These are phyloP conservation scores for Aleiodes alternator DNA, from an alignment of 2,888 invertebrate genomes.

Conservation along the genomic window DNA sequence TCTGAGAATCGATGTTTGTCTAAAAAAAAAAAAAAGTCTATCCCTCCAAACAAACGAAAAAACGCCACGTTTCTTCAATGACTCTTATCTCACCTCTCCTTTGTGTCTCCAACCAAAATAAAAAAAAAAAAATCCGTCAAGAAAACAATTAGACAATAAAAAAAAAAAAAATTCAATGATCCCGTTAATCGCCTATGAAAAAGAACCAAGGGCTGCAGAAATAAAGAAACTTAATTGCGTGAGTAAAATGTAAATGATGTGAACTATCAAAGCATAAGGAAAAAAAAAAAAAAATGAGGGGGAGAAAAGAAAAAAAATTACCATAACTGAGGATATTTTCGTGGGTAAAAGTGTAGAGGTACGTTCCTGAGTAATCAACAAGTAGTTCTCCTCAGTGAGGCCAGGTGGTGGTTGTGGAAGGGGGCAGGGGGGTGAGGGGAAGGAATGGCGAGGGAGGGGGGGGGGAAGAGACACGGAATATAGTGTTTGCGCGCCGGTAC, in stretches of 20 bases:
- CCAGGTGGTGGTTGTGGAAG: too few relatives aligned
- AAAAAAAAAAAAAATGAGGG: neutral
- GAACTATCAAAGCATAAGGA: neutral
- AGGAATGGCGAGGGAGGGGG: conserved; percentile 6
- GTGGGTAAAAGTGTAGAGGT: neutral
- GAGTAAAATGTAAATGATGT: conserved; percentile 2
- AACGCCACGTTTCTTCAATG: too few relatives aligned
- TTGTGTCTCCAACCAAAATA: too few relatives aligned
- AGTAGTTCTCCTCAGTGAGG: conserved; percentile 20
- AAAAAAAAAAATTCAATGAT: neutral
- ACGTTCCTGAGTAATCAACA: conserved; percentile 36
- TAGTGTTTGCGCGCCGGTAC: conserved; percentile 23
- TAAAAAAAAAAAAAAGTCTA: too few relatives aligned
- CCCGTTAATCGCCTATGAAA: neutral
- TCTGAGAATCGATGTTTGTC: too few relatives aligned
- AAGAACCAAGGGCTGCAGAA: neutral
- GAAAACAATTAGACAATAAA: neutral
- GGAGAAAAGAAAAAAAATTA: neutral
- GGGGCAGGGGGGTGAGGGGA: too few relatives aligned
- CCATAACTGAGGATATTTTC: neutral
- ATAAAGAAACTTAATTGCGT: neutral
- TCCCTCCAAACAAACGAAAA: too few relatives aligned
- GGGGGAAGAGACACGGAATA: neutral
- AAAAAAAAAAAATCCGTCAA: neutral
- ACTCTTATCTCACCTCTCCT: too few relatives aligned